Conservation (phyloP, 2,797 vertebrate species). For the Phylloscopus collybita region DNA sequence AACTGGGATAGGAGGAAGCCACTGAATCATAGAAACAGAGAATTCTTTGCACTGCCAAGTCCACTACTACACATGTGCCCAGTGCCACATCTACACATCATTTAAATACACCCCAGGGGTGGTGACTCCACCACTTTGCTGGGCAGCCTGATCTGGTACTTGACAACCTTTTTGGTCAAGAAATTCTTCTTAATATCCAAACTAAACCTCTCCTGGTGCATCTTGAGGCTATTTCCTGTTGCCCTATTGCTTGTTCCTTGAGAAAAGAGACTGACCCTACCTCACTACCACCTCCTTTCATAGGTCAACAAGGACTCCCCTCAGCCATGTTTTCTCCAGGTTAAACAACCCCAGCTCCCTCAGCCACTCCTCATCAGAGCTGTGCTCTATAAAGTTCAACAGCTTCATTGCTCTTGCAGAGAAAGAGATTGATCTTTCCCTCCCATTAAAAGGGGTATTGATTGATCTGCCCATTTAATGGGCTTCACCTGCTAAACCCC, state of each 20-base stretch:
- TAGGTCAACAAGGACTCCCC: not conserved
- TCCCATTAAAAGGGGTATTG: constrained; percentile 17
- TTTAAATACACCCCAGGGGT: not conserved
- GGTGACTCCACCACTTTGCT: not conserved
- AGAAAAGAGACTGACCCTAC: not conserved
- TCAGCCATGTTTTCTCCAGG: not conserved
- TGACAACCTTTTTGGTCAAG: not conserved
- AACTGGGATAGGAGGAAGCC: not conserved
- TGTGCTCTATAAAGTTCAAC: not conserved
- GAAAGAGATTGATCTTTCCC: constrained; percentile 1
- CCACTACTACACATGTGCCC: not conserved
- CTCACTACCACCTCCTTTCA: not conserved
- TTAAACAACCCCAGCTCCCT: not conserved
- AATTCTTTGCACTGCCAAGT: not conserved
- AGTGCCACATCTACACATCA: no score
- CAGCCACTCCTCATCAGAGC: not conserved
- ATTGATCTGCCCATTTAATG: constrained; percentile 36
- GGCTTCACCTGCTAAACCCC: constrained; percentile 13
- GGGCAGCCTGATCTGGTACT: not conserved
- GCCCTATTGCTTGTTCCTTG: not conserved
- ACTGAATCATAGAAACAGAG: not conserved
- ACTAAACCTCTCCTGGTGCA: not conserved
- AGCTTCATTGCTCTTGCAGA: not conserved
- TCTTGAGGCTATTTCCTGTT: not conserved
- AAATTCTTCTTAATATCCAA: not conserved